A percentile compares a stretch with the other conserved stretches of the same genome.
These are phyloP conservation scores for Heliangelus exortis DNA, from an alignment of 2,797 vertebrate species.

Conservation along the genomic window DNA sequence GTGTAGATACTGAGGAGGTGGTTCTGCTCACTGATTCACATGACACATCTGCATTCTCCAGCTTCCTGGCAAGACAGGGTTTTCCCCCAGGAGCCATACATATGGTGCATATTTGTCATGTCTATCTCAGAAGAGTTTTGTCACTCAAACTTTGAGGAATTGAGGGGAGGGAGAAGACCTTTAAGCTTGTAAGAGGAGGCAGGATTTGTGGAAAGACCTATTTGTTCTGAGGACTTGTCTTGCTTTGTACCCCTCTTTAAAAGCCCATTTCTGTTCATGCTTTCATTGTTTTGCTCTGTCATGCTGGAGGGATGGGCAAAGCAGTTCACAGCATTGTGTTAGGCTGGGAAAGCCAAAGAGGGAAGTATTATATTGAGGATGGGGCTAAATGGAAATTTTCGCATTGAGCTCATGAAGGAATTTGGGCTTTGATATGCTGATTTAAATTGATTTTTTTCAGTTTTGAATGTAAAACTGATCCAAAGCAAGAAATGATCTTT, in stretches of 20 bases:
- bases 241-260: conserved; percentile 19
- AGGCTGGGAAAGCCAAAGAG: not conserved
- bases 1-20: not conserved
- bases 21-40: not conserved
- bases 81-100: not conserved
- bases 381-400: not conserved
- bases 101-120: not conserved
- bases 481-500: not conserved
- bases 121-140: conserved; percentile 10
- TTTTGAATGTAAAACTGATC: not conserved
- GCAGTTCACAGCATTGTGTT: not conserved
- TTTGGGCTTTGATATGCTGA: not conserved
- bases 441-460: not conserved
- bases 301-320: not conserved
- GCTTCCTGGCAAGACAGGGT: not conserved
- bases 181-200: not conserved
- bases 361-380: not conserved
- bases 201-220: not conserved
- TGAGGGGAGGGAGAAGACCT: not conserved
- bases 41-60: not conserved
- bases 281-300: conserved; percentile 57
- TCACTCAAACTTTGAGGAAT: not conserved
- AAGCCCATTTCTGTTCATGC: conserved; percentile 33
- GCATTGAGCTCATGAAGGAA: not conserved
- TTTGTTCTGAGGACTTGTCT: conserved; percentile 34